These are phyloP conservation scores for Nettapus auritus DNA, from an alignment of 2,113 vertebrate genomes.

Conservation along the genomic window DNA sequence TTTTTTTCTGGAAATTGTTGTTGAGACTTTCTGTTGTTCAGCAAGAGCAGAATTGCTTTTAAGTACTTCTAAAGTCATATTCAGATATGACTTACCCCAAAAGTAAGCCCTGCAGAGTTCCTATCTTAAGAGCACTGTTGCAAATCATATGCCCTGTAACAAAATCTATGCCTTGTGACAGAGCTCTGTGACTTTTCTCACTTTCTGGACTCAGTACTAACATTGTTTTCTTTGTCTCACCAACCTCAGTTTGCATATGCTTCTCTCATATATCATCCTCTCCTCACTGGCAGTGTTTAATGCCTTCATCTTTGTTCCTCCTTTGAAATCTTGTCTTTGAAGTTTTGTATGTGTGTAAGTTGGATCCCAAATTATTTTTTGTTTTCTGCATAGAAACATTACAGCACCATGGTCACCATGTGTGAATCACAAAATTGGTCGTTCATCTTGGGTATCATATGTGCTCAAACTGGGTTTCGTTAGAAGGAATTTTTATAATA, in stretches of 20 bases:
- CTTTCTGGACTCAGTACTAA: not conserved
- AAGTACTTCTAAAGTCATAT: not conserved
- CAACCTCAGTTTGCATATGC: not conserved
- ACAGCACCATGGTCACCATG: not conserved
- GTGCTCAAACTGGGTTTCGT: not conserved
- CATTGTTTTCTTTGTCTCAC: not conserved
- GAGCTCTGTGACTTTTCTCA: not conserved
- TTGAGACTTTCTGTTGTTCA: not conserved
- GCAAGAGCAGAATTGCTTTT: not conserved
- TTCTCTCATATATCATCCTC: not conserved
- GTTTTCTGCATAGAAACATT: not conserved
- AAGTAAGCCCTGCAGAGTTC: not conserved
- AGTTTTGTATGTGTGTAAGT: fast-evolving
- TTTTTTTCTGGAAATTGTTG: not conserved
- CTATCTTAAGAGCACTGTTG: not conserved
- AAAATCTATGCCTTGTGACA: not conserved
- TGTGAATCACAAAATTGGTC: not conserved
- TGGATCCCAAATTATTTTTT: not conserved
- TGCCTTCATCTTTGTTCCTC: not conserved
- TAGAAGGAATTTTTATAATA: not conserved
- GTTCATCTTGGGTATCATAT: not conserved
- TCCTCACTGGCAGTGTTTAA: not conserved
- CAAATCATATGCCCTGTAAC: not conserved
- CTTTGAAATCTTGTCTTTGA: not conserved
- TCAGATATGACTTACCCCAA: not conserved